Conservation (phyloP, 2,888 invertebrate genomes). For the Synanthedon vespiformis region DNA sequence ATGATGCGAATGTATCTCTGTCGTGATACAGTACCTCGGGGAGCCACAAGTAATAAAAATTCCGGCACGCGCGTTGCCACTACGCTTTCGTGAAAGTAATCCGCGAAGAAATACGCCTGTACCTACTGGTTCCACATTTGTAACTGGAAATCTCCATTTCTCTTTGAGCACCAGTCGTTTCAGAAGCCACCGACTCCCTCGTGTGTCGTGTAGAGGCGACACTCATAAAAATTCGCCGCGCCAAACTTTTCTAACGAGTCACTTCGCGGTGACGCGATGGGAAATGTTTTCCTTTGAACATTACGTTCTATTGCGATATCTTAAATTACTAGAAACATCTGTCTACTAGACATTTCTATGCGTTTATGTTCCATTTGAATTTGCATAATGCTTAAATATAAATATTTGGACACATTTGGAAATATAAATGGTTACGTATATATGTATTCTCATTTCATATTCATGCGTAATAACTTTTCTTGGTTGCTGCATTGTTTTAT, state of each 20-base stretch:
- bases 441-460: too few relatives aligned
- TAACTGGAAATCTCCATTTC: slow-evolving; percentile 67
- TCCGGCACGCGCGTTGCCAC: slow-evolving; percentile 48
- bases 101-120: slow-evolving; percentile 59
- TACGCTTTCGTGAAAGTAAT: slow-evolving; percentile 60
- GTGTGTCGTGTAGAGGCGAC: slow-evolving; percentile 55
- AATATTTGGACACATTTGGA: too few relatives aligned
- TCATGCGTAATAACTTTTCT: too few relatives aligned
- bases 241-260: slow-evolving; percentile 47
- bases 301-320: background rate
- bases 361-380: too few relatives aligned
- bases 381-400: too few relatives aligned
- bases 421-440: too few relatives aligned
- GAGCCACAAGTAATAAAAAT: slow-evolving; percentile 58
- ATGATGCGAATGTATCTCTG: slow-evolving; percentile 55
- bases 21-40: slow-evolving; percentile 50
- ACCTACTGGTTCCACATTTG: slow-evolving; percentile 62
- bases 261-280: slow-evolving; percentile 15
- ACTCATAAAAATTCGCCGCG: slow-evolving; percentile 63
- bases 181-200: slow-evolving; percentile 55
- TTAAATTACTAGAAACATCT: too few relatives aligned
- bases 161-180: slow-evolving; percentile 64
- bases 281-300: background rate
- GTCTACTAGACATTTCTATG: too few relatives aligned
- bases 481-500: too few relatives aligned